These are phyloP conservation scores for Protonemura montana DNA, from an alignment of 2,888 invertebrate genomes.

Conservation along the genomic window DNA sequence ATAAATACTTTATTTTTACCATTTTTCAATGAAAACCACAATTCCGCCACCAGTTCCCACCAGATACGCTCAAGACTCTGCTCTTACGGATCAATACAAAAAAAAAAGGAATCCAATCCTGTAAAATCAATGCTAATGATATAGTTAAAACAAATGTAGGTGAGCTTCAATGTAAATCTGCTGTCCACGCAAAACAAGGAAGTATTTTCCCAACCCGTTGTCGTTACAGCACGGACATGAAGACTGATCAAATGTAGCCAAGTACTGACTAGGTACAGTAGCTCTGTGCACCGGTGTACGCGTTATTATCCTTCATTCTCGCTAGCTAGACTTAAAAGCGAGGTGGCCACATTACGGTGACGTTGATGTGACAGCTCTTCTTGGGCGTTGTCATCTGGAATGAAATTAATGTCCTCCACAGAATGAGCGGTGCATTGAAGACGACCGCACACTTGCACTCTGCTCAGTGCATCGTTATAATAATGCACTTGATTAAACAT, in stretches of 20 bases:
- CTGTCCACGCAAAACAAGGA: not conserved
- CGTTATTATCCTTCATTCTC: not conserved
- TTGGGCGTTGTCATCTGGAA: constrained; percentile 5
- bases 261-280: too few species aligned
- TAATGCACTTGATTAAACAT: not conserved
- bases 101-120: not conserved
- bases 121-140: not conserved
- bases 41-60: too few species aligned
- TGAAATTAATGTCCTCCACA: not conserved
- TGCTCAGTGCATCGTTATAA: not conserved
- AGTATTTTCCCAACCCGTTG: too few species aligned
- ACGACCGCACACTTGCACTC: not conserved
- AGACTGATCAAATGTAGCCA: too few species aligned
- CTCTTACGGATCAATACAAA: too few species aligned
- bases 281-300: too few species aligned
- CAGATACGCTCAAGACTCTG: too few species aligned
- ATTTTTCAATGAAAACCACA: too few species aligned
- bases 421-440: not conserved
- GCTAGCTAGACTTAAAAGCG: not conserved
- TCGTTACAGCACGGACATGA: too few species aligned
- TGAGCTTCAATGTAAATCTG: not conserved
- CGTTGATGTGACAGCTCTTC: not conserved
- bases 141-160: not conserved
- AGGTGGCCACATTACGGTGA: not conserved
- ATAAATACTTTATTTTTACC: too few species aligned